Evolutionary conservation across 2,797 vertebrate genomes (phyloP).

Genomic region (Hipposideros larvatus): DNA sequence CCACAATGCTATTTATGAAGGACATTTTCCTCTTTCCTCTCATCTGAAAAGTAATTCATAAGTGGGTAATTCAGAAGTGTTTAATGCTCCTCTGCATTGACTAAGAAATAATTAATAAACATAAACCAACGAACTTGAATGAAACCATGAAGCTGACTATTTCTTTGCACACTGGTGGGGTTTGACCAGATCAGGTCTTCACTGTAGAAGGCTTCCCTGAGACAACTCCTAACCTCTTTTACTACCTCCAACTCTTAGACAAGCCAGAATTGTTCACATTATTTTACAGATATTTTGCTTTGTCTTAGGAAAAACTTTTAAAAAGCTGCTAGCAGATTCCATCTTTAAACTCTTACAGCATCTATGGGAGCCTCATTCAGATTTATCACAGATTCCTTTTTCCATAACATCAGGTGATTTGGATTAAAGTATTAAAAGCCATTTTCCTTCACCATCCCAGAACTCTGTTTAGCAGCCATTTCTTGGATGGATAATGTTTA

Average conservation of each 20-base stretch:
- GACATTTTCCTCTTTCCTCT: conserved; percentile 22
- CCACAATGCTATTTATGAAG: background rate
- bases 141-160: background rate
- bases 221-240: background rate
- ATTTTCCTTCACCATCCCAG: background rate
- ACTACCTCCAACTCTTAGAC: background rate
- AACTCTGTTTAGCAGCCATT: background rate
- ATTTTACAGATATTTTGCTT: background rate
- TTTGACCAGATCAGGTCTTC: background rate
- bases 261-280: background rate
- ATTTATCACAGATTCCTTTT: background rate
- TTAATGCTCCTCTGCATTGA: background rate
- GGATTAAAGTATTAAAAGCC: background rate
- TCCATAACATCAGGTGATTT: background rate
- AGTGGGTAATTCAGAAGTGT: conserved; percentile 26
- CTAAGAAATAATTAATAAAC: conserved; percentile 23
- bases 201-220: background rate
- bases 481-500: background rate
- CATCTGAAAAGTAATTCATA: conserved; percentile 47
- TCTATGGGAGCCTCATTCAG: background rate
- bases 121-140: background rate
- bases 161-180: background rate
- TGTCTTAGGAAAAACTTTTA: background rate
- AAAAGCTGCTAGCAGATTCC: background rate
- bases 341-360: background rate